These are phyloP conservation scores for Euura lappo DNA, from an alignment of 1,140 invertebrate genomes.

Conservation along the genomic window DNA sequence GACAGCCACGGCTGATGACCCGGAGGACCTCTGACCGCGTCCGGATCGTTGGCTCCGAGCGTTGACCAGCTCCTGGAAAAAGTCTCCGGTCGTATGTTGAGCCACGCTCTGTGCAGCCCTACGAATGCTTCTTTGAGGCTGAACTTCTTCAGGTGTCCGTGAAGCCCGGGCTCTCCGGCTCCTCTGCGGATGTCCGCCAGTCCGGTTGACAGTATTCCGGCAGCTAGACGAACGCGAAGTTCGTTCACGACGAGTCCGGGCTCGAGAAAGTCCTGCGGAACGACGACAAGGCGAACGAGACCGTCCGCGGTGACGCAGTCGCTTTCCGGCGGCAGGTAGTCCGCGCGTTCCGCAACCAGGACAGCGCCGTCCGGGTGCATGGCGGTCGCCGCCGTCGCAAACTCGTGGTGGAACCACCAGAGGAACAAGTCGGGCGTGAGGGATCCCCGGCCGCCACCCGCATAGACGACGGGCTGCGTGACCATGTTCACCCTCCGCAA, in stretches of 20 bases:
- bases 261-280: slow-evolving; percentile 45
- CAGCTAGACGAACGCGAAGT: slow-evolving; percentile 52
- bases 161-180: slow-evolving; percentile 30
- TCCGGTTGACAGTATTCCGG: slow-evolving; percentile 45
- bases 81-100: slow-evolving; percentile 56
- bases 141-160: slow-evolving; percentile 48
- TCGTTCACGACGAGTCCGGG: slow-evolving; percentile 52
- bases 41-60: slow-evolving; percentile 30
- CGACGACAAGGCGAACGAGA: slow-evolving; percentile 50
- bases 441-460: slow-evolving; percentile 59
- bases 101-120: slow-evolving; percentile 60
- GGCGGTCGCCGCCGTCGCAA: slow-evolving; percentile 58
- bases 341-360: slow-evolving; percentile 53
- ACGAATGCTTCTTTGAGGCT: slow-evolving; percentile 62
- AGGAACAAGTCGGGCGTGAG: slow-evolving; percentile 60
- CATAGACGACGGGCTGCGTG: slow-evolving; percentile 63
- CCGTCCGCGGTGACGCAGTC: slow-evolving; percentile 56
- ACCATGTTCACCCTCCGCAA: slow-evolving; percentile 62
- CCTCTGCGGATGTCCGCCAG: slow-evolving; percentile 24
- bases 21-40: slow-evolving; percentile 19
- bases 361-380: slow-evolving; percentile 58
- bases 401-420: slow-evolving; percentile 64
- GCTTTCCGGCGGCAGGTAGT: slow-evolving; percentile 49
- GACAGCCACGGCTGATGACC: slow-evolving; percentile 21
- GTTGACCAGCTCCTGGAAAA: slow-evolving; percentile 54